Evolutionary conservation across 2,888 invertebrate species (phyloP), one percentile per base, ranked within the genome.

Genomic region (Pherbina coryleti): DNA sequence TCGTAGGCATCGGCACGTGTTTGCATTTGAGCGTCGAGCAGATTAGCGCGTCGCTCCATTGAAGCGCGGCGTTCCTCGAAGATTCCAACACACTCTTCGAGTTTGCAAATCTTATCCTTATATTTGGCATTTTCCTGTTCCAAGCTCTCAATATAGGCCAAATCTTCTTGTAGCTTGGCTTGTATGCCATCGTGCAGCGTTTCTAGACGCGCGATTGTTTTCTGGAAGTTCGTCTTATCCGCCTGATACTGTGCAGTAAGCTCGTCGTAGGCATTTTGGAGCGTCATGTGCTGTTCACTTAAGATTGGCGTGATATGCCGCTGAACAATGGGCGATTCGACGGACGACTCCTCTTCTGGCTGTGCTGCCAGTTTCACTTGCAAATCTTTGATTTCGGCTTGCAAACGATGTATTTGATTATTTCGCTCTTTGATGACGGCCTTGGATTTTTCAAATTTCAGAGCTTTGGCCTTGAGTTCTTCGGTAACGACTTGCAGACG

Each of bases 91-190:
- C 92, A 92, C 85, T 95, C 94, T 85, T 95, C 93, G 53, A 95
- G 91, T 51, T 92, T 92, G 49, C 91, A 90, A 55, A 93, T 92
- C 83, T 93, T 92, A 8, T 91, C 92, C 82, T 93, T 93, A 76
- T 93, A 92, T 83, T 93, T 92, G 3, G 87, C 89, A 71, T 94
- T 91, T 84, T 95, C 95, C 37, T 91, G 88, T 87, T 95, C 94
- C 78, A 95, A 90, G 55, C 92, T 93, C 88, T 95, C 95, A 76
- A 95, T 93, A 80, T 93, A 94, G 69, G 94, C 91, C 85, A 95
- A 93, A 79, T 94, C 91, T 87, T 95, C 95, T 86, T 94, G 94
- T 14, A 95, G 87, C 89, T 95, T 95, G 2, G 93, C 93, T 79
- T 94, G 88, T 11, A 88, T 88, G 76, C 89, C 89, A 79, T 86